A percentile compares a stretch with the other conserved stretches of the same genome.
Evolutionary conservation across 2,113 vertebrate genomes (phyloP).

Genomic region (Gallinago jamesoni): DNA sequence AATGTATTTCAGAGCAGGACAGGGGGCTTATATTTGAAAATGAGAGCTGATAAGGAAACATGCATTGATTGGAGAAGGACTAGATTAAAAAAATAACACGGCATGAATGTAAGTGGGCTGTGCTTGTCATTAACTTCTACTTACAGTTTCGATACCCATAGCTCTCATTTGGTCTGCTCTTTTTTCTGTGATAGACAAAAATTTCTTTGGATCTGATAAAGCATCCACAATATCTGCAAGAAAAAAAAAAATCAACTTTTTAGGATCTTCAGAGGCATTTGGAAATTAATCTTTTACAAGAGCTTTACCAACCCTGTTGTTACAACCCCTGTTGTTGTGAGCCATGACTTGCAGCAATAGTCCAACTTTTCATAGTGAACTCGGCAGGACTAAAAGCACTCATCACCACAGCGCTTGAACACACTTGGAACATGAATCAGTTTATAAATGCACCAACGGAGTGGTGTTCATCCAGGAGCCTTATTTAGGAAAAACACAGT

Average conservation of each 20-base stretch:
- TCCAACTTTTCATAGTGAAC: not conserved
- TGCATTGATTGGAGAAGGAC: not conserved
- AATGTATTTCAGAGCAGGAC: not conserved
- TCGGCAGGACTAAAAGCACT: not conserved
- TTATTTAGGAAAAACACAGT: not conserved
- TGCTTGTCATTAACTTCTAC: not conserved
- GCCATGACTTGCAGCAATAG: not conserved
- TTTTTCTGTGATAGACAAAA: constrained; percentile 96
- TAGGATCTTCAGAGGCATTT: not conserved
- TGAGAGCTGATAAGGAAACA: not conserved
- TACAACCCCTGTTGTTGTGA: not conserved
- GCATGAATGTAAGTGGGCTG: not conserved
- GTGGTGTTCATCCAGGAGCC: not conserved
- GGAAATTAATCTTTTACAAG: not conserved
- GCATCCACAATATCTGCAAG: constrained; percentile 94
- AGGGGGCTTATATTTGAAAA: not conserved
- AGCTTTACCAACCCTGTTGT: not conserved
- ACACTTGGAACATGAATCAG: not conserved
- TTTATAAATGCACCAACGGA: not conserved
- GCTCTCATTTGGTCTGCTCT: constrained; percentile 98
- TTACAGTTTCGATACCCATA: constrained; percentile 96
- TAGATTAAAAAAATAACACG: not conserved
- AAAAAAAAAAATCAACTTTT: not conserved
- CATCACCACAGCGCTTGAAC: not conserved
- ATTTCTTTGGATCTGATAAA: constrained; percentile 98